Conservation (phyloP, 2,797 vertebrate species). For the Centroberyx gerrardi region DNA sequence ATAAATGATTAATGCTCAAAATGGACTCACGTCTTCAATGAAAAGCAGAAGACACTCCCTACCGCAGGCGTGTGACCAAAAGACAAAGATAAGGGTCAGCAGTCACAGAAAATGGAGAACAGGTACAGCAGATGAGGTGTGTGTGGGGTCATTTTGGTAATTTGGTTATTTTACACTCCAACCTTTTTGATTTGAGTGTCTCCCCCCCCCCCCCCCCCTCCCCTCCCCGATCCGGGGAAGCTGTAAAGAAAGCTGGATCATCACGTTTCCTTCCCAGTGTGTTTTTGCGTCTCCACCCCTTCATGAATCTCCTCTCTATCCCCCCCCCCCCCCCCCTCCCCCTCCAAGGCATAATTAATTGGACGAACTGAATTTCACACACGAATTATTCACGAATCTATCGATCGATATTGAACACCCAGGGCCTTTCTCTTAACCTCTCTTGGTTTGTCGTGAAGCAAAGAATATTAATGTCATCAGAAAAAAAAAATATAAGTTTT, state of each 20-base stretch:
- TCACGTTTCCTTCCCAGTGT: constrained; percentile 37
- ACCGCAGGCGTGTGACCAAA: neutral
- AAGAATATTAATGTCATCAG: constrained; percentile 80
- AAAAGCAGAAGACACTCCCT: neutral
- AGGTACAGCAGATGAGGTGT: no score
- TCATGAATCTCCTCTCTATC: constrained; percentile 54
- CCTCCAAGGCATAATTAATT: constrained; percentile 84
- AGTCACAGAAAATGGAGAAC: no score
- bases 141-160: neutral
- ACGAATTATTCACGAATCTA: constrained; percentile 88
- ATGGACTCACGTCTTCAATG: constrained; percentile 60
- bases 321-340: constrained; percentile 27
- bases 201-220: neutral
- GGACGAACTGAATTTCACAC: constrained; percentile 86
- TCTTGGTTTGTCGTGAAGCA: constrained; percentile 79
- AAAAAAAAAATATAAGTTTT: constrained; percentile 50
- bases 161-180: constrained; percentile 20
- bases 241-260: constrained; percentile 41
- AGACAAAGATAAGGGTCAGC: neutral
- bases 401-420: constrained; percentile 85
- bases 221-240: neutral
- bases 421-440: constrained; percentile 82
- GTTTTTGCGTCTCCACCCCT: constrained; percentile 49
- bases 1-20: constrained; percentile 77
- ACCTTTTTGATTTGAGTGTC: constrained; percentile 10